phyloP scores from a whole-genome alignment of 2,888 invertebrate genomes.

The Eudasyphora cyanicolor region DNA sequence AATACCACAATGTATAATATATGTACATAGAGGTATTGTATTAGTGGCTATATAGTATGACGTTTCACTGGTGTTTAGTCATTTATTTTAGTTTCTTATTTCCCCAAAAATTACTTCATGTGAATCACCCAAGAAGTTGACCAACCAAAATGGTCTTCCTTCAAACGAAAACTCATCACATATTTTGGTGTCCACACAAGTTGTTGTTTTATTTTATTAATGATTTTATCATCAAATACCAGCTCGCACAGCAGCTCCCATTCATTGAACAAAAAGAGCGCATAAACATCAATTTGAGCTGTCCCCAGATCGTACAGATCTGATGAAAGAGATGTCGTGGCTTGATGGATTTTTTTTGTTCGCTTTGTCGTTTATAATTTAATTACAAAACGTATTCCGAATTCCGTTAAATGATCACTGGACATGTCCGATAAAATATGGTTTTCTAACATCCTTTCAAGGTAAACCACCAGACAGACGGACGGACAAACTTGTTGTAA shows the following conservation, averaged over 20 bases:
- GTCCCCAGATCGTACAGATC: neutral
- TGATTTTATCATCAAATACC: neutral
- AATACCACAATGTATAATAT: too few relatives aligned
- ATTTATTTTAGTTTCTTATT: too few relatives aligned
- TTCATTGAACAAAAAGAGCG: neutral
- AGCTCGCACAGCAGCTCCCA: neutral
- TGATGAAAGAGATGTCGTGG: conserved; percentile 31
- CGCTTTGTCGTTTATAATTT: conserved; percentile 26
- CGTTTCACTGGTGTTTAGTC: too few relatives aligned
- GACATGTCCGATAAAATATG: conserved; percentile 35
- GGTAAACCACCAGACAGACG: conserved; percentile 58
- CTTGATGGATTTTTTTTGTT: conserved; percentile 31
- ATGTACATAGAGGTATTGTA: too few relatives aligned
- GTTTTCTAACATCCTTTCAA: conserved; percentile 60
- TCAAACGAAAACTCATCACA: too few relatives aligned
- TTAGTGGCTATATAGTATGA: too few relatives aligned
- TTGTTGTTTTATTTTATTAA: neutral
- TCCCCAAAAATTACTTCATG: too few relatives aligned
- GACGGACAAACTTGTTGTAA: neutral
- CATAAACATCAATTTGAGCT: neutral
- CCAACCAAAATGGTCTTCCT: too few relatives aligned
- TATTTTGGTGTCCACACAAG: too few relatives aligned
- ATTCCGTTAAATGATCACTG: conserved; percentile 44
- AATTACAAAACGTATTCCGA: conserved; percentile 45
- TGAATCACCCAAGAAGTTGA: too few relatives aligned